These are phyloP conservation scores for Guaruba guarouba DNA, from an alignment of 2,113 vertebrate genomes.

Conservation along the genomic window DNA sequence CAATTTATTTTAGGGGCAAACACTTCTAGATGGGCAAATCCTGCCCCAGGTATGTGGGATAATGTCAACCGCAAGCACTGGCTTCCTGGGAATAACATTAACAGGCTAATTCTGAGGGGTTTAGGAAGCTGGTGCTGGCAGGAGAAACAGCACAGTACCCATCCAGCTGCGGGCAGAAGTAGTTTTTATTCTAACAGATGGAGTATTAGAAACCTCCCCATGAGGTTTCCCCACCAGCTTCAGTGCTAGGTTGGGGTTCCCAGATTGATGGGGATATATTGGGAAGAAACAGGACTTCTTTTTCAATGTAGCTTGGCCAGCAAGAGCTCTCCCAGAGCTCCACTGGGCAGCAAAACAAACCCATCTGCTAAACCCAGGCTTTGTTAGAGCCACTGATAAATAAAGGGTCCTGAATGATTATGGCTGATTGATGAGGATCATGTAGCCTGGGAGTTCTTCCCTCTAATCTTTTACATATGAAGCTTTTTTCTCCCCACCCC, in stretches of 20 bases:
- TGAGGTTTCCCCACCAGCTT: neutral
- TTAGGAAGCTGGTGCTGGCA: neutral
- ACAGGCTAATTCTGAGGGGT: neutral
- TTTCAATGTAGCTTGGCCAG: too few relatives aligned
- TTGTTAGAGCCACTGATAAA: neutral
- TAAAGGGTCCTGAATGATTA: accelerated
- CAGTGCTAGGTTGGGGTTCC: accelerated
- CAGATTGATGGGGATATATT: accelerated
- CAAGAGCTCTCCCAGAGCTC: neutral
- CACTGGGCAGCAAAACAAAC: neutral
- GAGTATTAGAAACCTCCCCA: accelerated
- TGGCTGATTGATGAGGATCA: accelerated
- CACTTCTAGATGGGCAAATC: neutral
- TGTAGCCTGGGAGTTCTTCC: neutral
- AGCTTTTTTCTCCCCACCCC: accelerated
- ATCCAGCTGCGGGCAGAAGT: neutral
- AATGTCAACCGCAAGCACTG: neutral
- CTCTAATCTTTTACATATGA: accelerated
- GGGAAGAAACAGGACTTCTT: neutral
- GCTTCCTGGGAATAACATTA: neutral
- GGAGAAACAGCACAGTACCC: neutral
- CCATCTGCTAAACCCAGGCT: neutral
- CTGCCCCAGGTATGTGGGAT: neutral
- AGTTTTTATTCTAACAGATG: neutral
- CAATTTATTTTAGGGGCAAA: neutral